A percentile compares a stretch with the other conserved stretches of the same genome.
Evolutionary conservation across 2,113 vertebrate genomes (phyloP).

Genomic region (Dasyurus viverrinus): DNA sequence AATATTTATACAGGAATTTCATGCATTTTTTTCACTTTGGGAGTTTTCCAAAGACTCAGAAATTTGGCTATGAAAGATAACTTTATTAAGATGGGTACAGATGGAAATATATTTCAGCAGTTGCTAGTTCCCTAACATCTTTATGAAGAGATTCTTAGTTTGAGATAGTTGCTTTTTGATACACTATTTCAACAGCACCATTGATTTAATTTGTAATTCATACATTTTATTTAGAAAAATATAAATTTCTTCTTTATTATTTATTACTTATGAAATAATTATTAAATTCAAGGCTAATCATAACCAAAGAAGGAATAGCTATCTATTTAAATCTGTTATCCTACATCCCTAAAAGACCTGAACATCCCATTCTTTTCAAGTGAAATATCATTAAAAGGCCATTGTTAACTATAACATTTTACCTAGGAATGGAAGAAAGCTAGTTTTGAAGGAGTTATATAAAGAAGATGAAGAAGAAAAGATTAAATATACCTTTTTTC

Average conservation of each 20-base stretch:
- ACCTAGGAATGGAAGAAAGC: too few species aligned
- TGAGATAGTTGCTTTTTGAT: background rate
- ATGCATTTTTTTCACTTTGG: background rate
- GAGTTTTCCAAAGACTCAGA: conserved; percentile 7
- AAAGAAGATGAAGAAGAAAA: too few species aligned
- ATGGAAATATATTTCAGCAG: background rate
- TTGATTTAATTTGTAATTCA: background rate
- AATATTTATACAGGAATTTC: conserved; percentile 23
- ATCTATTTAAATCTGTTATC: too few species aligned
- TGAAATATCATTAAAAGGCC: too few species aligned
- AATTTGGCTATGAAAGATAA: background rate
- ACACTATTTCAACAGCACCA: background rate
- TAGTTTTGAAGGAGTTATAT: too few species aligned
- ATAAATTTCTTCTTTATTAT: background rate
- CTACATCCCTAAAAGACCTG: too few species aligned
- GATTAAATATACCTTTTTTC: too few species aligned
- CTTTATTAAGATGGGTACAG: background rate
- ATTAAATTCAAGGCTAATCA: background rate
- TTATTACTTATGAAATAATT: background rate
- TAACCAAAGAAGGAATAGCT: too few species aligned
- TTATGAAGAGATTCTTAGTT: background rate
- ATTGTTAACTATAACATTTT: too few species aligned
- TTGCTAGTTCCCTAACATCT: background rate
- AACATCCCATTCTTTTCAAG: too few species aligned
- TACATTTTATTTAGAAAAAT: background rate